Percentiles rank a stretch among this genome's conserved stretches.
These are phyloP conservation scores for Acanthurus lineatus DNA, from an alignment of 2,797 vertebrate genomes.

Conservation along the genomic window DNA sequence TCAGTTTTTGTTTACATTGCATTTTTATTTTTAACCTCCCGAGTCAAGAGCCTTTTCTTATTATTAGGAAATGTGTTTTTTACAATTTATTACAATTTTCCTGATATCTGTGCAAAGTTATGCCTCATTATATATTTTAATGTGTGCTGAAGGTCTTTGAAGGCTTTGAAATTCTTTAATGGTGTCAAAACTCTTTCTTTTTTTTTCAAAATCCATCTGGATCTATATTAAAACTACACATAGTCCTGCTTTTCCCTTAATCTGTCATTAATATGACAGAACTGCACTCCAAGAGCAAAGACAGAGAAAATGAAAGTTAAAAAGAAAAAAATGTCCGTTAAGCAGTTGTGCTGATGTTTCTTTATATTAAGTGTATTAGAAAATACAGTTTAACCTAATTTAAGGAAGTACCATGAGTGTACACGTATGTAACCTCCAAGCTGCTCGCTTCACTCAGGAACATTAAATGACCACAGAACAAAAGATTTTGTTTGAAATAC, in stretches of 20 bases:
- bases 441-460: conserved; percentile 15
- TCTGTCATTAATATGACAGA: too few species aligned
- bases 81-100: background rate
- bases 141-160: background rate
- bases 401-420: background rate
- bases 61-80: background rate
- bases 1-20: background rate
- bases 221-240: background rate
- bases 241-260: background rate
- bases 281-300: too few species aligned
- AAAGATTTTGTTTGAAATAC: background rate
- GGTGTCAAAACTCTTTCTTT: background rate
- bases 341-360: background rate
- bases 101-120: background rate
- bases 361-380: conserved; percentile 9
- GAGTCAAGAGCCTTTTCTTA: background rate
- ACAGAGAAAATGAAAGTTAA: too few species aligned
- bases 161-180: too few species aligned
- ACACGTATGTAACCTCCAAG: background rate
- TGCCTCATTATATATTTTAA: background rate
- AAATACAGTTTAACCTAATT: conserved; percentile 5
- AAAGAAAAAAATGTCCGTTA: background rate
- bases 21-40: background rate
- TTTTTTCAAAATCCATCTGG: too few species aligned
- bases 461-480: conserved; percentile 12